A percentile compares a stretch with the other conserved stretches of the same genome.
These are phyloP conservation scores for Chauna torquata DNA, from an alignment of 2,113 vertebrate genomes.

Conservation along the genomic window DNA sequence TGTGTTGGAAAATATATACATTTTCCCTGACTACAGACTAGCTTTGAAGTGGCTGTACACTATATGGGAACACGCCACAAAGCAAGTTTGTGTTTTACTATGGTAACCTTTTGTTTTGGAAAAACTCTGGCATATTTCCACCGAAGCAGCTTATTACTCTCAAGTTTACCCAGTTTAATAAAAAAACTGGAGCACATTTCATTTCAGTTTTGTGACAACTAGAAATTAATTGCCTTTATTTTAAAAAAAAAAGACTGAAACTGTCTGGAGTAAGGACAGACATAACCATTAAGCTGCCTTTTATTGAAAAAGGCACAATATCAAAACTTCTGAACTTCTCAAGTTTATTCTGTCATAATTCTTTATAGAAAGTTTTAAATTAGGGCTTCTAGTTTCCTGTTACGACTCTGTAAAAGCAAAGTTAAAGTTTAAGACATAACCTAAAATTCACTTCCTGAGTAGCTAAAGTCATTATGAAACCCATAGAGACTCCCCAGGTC, in stretches of 20 bases:
- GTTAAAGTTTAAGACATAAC: not conserved
- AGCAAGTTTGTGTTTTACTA: slow-evolving; percentile 1
- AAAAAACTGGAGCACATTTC: not conserved
- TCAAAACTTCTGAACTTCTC: not conserved
- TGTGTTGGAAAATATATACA: not conserved
- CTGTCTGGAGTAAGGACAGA: not conserved
- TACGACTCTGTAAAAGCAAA: not conserved
- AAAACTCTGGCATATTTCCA: slow-evolving; percentile 20
- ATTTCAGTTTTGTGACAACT: not conserved
- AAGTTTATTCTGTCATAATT: not conserved
- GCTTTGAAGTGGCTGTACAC: slow-evolving; percentile 1
- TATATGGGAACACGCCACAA: not conserved
- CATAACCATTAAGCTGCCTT: not conserved
- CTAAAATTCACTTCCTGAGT: not conserved
- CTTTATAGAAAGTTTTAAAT: not conserved
- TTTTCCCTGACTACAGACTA: slow-evolving; percentile 20
- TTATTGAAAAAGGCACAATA: not conserved
- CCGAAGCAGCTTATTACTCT: slow-evolving; percentile 12
- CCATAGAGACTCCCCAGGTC: not conserved
- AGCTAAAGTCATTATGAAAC: not conserved
- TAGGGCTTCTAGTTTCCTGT: not conserved
- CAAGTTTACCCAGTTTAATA: not conserved
- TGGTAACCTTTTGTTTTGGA: slow-evolving; percentile 45
- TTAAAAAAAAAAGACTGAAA: not conserved
- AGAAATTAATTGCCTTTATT: slow-evolving; percentile 29